phyloP scores from a whole-genome alignment of 2,113 vertebrate genomes.

The Siniperca knerii region DNA sequence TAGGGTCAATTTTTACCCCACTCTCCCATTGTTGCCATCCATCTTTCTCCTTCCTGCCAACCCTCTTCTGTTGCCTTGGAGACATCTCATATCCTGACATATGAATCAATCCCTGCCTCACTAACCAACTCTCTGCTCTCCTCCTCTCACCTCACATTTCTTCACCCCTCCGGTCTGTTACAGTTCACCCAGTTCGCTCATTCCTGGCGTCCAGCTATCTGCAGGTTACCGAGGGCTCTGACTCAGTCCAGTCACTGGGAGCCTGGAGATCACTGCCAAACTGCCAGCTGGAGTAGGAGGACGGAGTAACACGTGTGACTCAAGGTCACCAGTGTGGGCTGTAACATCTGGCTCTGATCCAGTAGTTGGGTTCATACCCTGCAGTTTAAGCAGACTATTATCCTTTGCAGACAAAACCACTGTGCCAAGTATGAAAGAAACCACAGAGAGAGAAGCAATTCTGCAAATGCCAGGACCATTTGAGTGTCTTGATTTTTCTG shows the following conservation, averaged over 20 bases:
- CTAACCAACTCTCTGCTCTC: constrained; percentile 15
- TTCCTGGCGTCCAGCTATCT: background rate
- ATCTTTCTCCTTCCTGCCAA: constrained; percentile 53
- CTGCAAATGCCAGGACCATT: constrained; percentile 60
- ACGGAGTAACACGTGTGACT: too few species aligned
- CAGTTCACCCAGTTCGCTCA: constrained; percentile 10
- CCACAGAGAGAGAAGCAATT: constrained; percentile 25
- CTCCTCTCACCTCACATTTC: constrained; percentile 30
- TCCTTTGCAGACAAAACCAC: constrained; percentile 9
- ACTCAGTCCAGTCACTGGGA: background rate
- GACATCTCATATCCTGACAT: constrained; percentile 67
- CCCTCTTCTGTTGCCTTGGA: constrained; percentile 68
- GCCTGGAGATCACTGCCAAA: constrained; percentile 4
- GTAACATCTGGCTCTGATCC: constrained; percentile 34
- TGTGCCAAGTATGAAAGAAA: background rate
- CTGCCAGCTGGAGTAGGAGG: constrained; percentile 16
- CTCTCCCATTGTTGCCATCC: constrained; percentile 64
- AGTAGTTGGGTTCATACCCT: background rate
- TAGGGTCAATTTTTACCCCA: constrained; percentile 52
- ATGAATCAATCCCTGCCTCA: constrained; percentile 41
- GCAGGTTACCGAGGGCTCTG: background rate
- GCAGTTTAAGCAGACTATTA: constrained; percentile 17
- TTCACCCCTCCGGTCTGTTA: constrained; percentile 35
- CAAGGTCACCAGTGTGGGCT: too few species aligned
- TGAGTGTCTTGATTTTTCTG: constrained; percentile 39